Evolutionary conservation across 1,140 invertebrate species (phyloP), one percentile per base, ranked within the genome.

Genomic region (Sitobion miscanthi): DNA sequence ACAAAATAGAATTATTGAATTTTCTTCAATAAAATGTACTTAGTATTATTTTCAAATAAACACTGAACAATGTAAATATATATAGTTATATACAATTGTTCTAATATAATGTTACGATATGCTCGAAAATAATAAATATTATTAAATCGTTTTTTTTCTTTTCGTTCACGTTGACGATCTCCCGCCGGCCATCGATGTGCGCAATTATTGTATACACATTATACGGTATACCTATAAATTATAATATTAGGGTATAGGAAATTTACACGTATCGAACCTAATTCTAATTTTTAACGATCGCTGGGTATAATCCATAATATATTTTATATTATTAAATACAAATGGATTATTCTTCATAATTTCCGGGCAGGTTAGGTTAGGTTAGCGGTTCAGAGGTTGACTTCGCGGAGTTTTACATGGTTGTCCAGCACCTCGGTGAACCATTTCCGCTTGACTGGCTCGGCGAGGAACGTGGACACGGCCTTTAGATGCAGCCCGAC

Each of bases 401-500:
- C 62, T 85, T 85, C 91, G 2, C 91, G 91, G 1, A 93, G 82
- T 85, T 93, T 85, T 17, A 93, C 49, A 5, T 93, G 91, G 17
- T 93, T 93, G 23, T 93, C 82, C 11, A 93, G 35, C 0, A 93
- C 82, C 45, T 93, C 91, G n/a, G 49, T 42, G 49, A 93, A 93
- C 91, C 91, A 93, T n/a, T 93, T 93, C 2, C 35, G 25, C 25
- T 82, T 93, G 9, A 57, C 82, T 6, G 91, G 77, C 3, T 93
- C 82, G 7, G 17, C 0, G 23, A 86, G 11, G 62, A 93, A 93
- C 14, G 49, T n/a, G 35, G 91, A 93, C 7, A 93, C 42, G 21
- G n/a, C 30, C n/a, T 93, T 93, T 2, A 93, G 52, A 5, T 93
- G 91, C 11, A 93, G 11, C 35, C 82, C 91, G 82, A 93, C 21